Conservation (phyloP, 2,888 invertebrate genomes). For the Volucella zonaria region DNA sequence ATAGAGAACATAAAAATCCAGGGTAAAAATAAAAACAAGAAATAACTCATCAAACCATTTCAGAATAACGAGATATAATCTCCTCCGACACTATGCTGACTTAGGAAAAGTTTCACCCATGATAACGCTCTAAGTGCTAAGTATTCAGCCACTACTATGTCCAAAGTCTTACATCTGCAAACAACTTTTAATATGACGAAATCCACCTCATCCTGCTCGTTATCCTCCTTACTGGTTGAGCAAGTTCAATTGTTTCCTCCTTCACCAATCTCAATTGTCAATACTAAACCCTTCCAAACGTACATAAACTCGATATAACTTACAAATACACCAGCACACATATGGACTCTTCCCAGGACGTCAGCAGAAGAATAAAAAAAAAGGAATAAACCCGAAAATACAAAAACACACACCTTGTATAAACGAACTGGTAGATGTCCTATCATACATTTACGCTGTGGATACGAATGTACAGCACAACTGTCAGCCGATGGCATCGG, state of each 20-base stretch:
- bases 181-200: no score
- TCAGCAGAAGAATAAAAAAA: neutral
- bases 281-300: slow-evolving; percentile 24
- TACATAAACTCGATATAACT: slow-evolving; percentile 4
- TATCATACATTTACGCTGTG: neutral
- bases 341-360: slow-evolving; percentile 22
- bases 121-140: no score
- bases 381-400: neutral
- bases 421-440: neutral
- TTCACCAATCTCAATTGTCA: slow-evolving; percentile 21
- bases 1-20: no score
- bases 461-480: slow-evolving; percentile 6
- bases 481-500: slow-evolving; percentile 46
- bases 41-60: no score
- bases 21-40: no score
- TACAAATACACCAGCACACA: slow-evolving; percentile 10
- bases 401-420: neutral
- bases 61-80: no score
- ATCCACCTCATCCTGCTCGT: no score
- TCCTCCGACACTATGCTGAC: no score
- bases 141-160: no score
- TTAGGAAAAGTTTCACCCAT: no score
- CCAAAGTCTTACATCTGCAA: no score
- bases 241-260: neutral
- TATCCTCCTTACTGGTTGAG: no score